These are phyloP conservation scores for Agrotis clavis DNA, from an alignment of 2,888 invertebrate species.

Conservation along the genomic window DNA sequence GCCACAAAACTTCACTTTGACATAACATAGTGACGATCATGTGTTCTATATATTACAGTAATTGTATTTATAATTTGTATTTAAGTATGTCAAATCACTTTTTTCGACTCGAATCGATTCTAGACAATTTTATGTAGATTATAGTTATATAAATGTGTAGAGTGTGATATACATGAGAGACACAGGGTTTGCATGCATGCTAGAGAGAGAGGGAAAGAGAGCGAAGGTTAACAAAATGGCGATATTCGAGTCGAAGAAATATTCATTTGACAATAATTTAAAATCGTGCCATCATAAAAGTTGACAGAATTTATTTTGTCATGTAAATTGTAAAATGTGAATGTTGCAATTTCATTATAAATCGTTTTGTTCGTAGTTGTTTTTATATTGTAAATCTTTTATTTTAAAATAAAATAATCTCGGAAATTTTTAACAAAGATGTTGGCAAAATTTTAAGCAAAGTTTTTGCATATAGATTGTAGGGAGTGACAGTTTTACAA, in stretches of 20 bases:
- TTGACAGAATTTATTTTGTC: conserved; percentile 57
- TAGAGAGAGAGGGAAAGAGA: conserved; percentile 12
- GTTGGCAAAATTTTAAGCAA: conserved; percentile 40
- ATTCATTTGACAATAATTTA: conserved; percentile 37
- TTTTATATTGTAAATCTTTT: conserved; percentile 55
- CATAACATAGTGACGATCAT: conserved; percentile 54
- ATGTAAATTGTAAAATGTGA: conserved; percentile 57
- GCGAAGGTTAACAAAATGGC: conserved; percentile 40
- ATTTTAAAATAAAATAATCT: conserved; percentile 42
- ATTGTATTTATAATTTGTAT: conserved; percentile 56
- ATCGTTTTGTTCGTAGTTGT: conserved; percentile 56
- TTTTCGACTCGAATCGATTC: conserved; percentile 51
- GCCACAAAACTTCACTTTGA: conserved; percentile 41
- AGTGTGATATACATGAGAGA: not conserved
- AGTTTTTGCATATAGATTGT: conserved; percentile 30
- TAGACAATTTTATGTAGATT: conserved; percentile 28
- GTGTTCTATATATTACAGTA: conserved; percentile 59
- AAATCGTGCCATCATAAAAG: conserved; percentile 68
- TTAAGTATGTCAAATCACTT: conserved; percentile 44
- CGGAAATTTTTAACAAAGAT: conserved; percentile 26
- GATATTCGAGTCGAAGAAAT: conserved; percentile 48
- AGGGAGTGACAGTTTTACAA: conserved; percentile 53
- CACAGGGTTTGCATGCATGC: conserved; percentile 43
- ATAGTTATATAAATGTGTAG: conserved; percentile 19
- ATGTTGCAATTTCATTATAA: conserved; percentile 56